phyloP scores from a whole-genome alignment of 1,140 invertebrate genomes.

The Drosophila tristis region DNA sequence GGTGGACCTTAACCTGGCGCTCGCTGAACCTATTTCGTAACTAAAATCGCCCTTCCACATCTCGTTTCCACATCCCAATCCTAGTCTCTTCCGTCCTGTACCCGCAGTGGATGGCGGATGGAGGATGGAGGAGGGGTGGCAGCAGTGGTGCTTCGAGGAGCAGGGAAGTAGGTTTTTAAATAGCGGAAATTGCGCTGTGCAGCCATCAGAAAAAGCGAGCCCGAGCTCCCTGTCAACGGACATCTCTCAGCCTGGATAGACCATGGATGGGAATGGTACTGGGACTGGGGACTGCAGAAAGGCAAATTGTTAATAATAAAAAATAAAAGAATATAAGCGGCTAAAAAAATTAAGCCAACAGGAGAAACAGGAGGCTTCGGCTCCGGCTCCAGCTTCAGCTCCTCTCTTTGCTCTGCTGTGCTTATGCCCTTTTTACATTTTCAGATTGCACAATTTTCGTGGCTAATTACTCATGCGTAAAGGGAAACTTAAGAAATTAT shows the following conservation, averaged over 20 bases:
- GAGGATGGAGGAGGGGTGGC: neutral
- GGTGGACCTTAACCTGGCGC: neutral
- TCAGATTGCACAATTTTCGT: constrained; percentile 42
- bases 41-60: constrained; percentile 32
- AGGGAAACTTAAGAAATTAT: constrained; percentile 72
- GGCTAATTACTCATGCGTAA: constrained; percentile 76
- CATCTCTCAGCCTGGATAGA: constrained; percentile 15
- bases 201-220: constrained; percentile 70
- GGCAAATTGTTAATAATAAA: constrained; percentile 76
- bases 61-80: neutral
- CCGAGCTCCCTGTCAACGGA: constrained; percentile 35
- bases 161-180: constrained; percentile 74
- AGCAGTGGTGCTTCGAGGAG: neutral
- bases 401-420: no score
- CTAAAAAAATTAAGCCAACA: constrained; percentile 17
- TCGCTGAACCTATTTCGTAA: constrained; percentile 42
- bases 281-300: constrained; percentile 31
- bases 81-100: constrained; percentile 10
- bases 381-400: no score
- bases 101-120: constrained; percentile 1
- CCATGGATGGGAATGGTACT: constrained; percentile 22
- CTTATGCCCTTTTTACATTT: constrained; percentile 26
- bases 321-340: constrained; percentile 43
- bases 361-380: no score
- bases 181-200: constrained; percentile 79